phyloP scores from a whole-genome alignment of 2,797 vertebrate genomes.

The Urosaurus nigricauda region DNA sequence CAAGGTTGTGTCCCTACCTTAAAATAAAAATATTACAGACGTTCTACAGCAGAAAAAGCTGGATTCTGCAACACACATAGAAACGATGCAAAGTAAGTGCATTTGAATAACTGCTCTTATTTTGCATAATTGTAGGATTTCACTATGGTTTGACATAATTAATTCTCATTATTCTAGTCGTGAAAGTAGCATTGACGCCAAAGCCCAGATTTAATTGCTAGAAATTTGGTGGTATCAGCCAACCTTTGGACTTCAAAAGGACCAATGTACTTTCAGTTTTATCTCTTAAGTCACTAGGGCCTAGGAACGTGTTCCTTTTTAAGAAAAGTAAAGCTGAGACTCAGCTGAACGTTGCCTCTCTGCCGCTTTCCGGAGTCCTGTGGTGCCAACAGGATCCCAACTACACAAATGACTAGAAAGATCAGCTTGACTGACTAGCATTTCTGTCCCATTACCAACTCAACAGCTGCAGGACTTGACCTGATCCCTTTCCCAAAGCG shows the following conservation, averaged over 20 bases:
- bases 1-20: not conserved
- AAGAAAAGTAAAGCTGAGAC: not conserved
- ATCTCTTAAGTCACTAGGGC: not conserved
- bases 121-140: not conserved
- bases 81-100: not conserved
- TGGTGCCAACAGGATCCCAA: too few species aligned
- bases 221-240: not conserved
- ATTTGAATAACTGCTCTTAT: not conserved
- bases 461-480: too few species aligned
- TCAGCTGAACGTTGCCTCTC: not conserved
- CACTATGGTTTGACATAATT: not conserved
- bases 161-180: conserved; percentile 3
- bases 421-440: not conserved
- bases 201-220: not conserved
- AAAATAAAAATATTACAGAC: not conserved
- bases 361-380: not conserved
- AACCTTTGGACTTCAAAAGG: not conserved
- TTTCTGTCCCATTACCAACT: not conserved
- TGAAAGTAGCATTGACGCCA: not conserved
- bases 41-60: not conserved
- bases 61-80: not conserved
- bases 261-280: not conserved
- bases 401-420: not conserved
- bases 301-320: not conserved
- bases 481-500: too few species aligned